Base-by-base conservation (phyloP, 2,888 invertebrate species). In the Pristionchus mayeri region DNA sequence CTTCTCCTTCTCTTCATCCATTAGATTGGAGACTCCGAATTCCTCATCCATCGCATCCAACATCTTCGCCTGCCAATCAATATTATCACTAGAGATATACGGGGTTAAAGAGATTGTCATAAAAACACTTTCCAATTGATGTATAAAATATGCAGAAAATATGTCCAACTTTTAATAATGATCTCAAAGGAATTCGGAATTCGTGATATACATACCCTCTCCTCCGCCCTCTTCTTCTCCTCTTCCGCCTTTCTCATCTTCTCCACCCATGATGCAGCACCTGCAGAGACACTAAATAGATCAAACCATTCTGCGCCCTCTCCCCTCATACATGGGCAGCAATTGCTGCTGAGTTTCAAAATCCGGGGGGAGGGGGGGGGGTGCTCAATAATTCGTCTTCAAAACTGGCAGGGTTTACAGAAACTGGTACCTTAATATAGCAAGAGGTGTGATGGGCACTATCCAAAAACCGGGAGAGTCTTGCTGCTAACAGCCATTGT, bases 31-130 rank as follows among this genome's bases (percentile, higher is more conserved):
- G 86, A 97, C 95, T 48, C 97, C 98, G 94, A 98, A 98, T 93
- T 96, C 97, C 89, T 95, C 96, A 94, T 98, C 98, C 95, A 98
- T 95, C 94, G 98, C 97, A 93, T 98, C 97, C 92, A 98, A 93
- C 94, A 96, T 95, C 93, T 97, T 97, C 34, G 97, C 98, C 96
- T 96, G 88, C 86, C 79, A 37, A 67, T 18, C 9, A 34, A 30
- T 30, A 63, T 67, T 13, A 71, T 24, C 18, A 40, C 40, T 24
- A 71, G 9, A 30, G 27, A 13, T 60, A 27, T 2, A n/a, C n/a
- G n/a, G n/a, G n/a, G n/a, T n/a, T n/a, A n/a, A n/a, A n/a, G n/a
- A n/a, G n/a, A n/a, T n/a, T n/a, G 3, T 60, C 30, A 27, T 27
- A 11, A 60, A 44, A 44, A 44, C 44, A 44, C 6, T 44, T 9